Evolutionary conservation across 2,113 vertebrate genomes (phyloP), one percentile per base, ranked within the genome.

Genomic region (Bubalus kerabau): DNA sequence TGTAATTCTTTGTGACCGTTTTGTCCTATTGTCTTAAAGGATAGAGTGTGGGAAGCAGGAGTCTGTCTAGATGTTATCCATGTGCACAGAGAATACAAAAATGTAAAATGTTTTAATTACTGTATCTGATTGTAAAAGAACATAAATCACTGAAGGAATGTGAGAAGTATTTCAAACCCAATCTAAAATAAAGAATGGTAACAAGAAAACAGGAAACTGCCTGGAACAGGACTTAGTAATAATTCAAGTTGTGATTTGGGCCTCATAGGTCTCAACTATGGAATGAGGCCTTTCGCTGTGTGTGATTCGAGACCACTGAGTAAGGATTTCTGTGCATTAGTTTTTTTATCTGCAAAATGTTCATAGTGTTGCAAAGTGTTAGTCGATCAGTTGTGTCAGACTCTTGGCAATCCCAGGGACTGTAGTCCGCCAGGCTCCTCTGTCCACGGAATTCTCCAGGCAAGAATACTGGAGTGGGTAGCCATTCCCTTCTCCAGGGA

Each of bases 141-240:
- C 92, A 96, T 98, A 98, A 98, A 97, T 98, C 97, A 94, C 40
- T 59, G 40, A 97, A 95, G 40, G 54, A 94, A 97, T 1, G 15
- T 95, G 96, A 98, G 92, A 98, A 96, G 52, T 83, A 88, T 95
- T 98, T 97, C 92, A 97, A 95, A 92, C 40, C 52, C 85, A 89
- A 95, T 91, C 94, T 96, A 95, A 97, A 97, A 96, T 96, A 97
- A 98, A 98, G 92, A 98, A 95, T 91, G 88, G 84, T 71, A 94
- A 90, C 85, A 96, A 83, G 94, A 96, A 98, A 98, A 98, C 97
- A 98, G 98, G 97, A 98, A 98, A 78, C 92, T 67, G 90, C 67
- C 36, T 82, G 56, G 90, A 96, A 98, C 97, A 97, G 67, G 88
- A 91, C 74, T 98, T 88, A 92, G 97, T 89, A 96, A 93, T 91